A percentile compares a stretch with the other conserved stretches of the same genome.
These are phyloP conservation scores for Campylomormyrus numenius DNA, from an alignment of 2,113 vertebrate genomes.

Conservation along the genomic window DNA sequence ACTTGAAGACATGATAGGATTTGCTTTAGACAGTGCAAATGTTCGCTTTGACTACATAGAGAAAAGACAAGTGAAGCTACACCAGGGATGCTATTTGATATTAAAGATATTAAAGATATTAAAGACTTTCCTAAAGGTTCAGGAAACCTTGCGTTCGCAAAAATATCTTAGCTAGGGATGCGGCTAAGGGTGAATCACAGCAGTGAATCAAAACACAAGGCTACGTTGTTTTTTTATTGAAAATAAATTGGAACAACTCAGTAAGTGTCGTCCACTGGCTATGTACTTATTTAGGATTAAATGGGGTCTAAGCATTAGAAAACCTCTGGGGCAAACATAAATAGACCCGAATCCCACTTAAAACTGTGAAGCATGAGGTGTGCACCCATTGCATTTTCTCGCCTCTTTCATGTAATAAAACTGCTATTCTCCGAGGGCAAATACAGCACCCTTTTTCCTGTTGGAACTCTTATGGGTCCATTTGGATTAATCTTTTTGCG, in stretches of 20 bases:
- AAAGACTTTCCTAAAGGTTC: not conserved
- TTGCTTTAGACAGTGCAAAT: not conserved
- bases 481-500: conserved; percentile 33
- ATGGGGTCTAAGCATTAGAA: conserved; percentile 23
- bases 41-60: not conserved
- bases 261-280: conserved; percentile 22
- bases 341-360: conserved; percentile 33
- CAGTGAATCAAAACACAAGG: not conserved
- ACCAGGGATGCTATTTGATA: not conserved
- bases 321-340: conserved; percentile 16
- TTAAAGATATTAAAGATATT: not conserved
- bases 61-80: not conserved
- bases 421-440: conserved; percentile 33
- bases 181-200: conserved; percentile 14
- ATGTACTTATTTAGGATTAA: conserved; percentile 30
- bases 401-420: conserved; percentile 30
- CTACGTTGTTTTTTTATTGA: conserved; percentile 10
- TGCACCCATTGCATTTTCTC: not conserved
- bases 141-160: not conserved
- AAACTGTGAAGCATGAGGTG: conserved; percentile 27
- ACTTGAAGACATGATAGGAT: not conserved
- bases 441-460: conserved; percentile 24
- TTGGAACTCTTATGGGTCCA: conserved; percentile 31
- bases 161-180: not conserved
- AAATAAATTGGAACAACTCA: conserved; percentile 11